phyloP scores from a whole-genome alignment of 2,888 invertebrate genomes.

The Pegoplata infirma region DNA sequence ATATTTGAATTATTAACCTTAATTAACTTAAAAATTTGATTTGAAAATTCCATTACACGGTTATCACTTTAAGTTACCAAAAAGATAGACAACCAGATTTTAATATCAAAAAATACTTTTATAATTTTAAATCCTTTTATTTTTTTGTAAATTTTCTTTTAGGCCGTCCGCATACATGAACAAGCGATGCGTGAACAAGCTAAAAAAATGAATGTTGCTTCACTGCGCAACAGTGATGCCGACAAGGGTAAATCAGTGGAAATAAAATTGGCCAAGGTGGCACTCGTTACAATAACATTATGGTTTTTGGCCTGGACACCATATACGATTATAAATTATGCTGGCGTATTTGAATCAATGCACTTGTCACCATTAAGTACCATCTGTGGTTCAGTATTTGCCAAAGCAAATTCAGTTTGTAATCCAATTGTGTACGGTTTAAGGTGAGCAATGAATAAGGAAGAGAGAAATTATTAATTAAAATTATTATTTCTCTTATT shows the following conservation, averaged over 20 bases:
- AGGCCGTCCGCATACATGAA: conserved; percentile 78
- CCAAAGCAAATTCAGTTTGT: conserved; percentile 81
- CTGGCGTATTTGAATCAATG: conserved; percentile 79
- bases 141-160: too few relatives aligned
- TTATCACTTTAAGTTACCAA: conserved; percentile 26
- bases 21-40: conserved; percentile 34
- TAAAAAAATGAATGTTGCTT: conserved; percentile 83
- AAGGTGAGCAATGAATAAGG: conserved; percentile 78
- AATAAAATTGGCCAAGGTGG: conserved; percentile 81
- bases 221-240: conserved; percentile 79
- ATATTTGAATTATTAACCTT: background rate
- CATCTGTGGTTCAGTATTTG: conserved; percentile 81
- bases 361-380: conserved; percentile 79
- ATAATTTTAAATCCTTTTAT: background rate
- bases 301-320: conserved; percentile 85
- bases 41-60: conserved; percentile 8
- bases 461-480: background rate
- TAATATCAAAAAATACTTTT: too few relatives aligned
- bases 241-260: conserved; percentile 80
- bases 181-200: conserved; percentile 81
- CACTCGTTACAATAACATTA: conserved; percentile 82
- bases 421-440: conserved; percentile 82
- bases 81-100: background rate
- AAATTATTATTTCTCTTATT: background rate
- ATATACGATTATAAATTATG: conserved; percentile 80